Conservation (phyloP, 1,140 invertebrate genomes). For the Zaprionus davidi region DNA sequence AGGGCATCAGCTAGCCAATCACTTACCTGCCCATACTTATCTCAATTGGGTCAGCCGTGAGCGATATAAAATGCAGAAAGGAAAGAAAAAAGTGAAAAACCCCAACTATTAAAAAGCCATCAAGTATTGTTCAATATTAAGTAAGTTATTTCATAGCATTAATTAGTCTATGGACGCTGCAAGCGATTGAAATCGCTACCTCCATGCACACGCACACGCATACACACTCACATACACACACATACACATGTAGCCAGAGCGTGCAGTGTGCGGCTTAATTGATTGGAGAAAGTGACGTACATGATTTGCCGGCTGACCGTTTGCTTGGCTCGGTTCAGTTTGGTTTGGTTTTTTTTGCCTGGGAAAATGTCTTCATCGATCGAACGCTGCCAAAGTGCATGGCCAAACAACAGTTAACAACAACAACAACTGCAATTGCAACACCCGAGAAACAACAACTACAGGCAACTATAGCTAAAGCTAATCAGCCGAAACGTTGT, state of each 20-base stretch:
- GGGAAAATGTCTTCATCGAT: slow-evolving; percentile 72
- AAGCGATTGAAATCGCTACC: slow-evolving; percentile 70
- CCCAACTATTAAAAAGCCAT: slow-evolving; percentile 71
- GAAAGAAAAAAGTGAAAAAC: slow-evolving; percentile 47
- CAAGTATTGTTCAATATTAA: slow-evolving; percentile 80
- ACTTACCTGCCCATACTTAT: slow-evolving; percentile 23
- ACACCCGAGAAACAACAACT: slow-evolving; percentile 27
- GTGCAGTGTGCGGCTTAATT: slow-evolving; percentile 64
- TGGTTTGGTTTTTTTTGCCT: slow-evolving; percentile 30
- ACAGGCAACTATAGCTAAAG: slow-evolving; percentile 23
- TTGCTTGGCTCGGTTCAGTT: slow-evolving; percentile 1
- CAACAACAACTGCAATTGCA: slow-evolving; percentile 41
- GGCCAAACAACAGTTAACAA: slow-evolving; percentile 11
- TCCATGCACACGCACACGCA: slow-evolving; percentile 23
- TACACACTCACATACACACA: slow-evolving; percentile 16
- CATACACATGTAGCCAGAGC: slow-evolving; percentile 23
- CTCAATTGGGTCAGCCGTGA: slow-evolving; percentile 66
- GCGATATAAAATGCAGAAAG: slow-evolving; percentile 35
- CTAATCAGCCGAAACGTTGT: slow-evolving; percentile 48
- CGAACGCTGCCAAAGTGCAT: slow-evolving; percentile 50
- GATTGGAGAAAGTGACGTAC: slow-evolving; percentile 76
- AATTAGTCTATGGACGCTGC: slow-evolving; percentile 56
- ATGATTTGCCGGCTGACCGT: slow-evolving; percentile 47
- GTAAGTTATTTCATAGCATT: slow-evolving; percentile 78
- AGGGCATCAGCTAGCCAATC: slow-evolving; percentile 10